Conservation (phyloP, 2,797 vertebrate genomes). For the Chelidonichthys spinosus region DNA sequence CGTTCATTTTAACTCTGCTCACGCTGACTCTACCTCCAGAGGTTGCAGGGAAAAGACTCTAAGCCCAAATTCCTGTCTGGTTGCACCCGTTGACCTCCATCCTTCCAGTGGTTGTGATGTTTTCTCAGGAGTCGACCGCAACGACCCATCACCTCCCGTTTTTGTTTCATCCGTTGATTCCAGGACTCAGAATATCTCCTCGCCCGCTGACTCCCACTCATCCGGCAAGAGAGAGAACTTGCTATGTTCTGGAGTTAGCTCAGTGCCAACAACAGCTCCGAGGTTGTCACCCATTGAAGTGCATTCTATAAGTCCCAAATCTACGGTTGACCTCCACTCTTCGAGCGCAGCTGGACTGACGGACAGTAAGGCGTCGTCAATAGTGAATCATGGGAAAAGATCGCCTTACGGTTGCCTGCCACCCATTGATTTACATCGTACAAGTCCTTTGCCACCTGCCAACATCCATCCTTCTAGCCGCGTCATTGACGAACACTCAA, state of each 20-base stretch:
- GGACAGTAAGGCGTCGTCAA: rapidly evolving
- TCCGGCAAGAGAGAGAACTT: background rate
- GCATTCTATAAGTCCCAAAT: background rate
- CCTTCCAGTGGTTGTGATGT: background rate
- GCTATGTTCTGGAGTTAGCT: background rate
- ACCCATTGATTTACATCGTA: background rate
- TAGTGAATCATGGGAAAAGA: background rate
- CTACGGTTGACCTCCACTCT: background rate
- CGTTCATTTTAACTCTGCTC: background rate
- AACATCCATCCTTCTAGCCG: background rate
- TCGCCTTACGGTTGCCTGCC: background rate
- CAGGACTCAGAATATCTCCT: background rate
- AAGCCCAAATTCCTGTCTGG: background rate
- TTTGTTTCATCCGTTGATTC: background rate
- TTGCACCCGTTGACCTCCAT: background rate
- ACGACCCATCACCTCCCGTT: background rate
- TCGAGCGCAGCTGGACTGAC: background rate
- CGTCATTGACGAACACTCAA: background rate
- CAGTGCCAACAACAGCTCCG: background rate
- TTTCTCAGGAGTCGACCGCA: constrained; percentile 34
- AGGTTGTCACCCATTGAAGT: background rate
- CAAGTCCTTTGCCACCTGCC: background rate
- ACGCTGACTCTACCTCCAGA: constrained; percentile 27
- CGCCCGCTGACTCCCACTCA: background rate
- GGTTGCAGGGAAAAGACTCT: background rate